Percentiles rank a stretch among this genome's conserved stretches.
phyloP scores from a whole-genome alignment of 2,113 vertebrate genomes.

The Chaetodon auriga region DNA sequence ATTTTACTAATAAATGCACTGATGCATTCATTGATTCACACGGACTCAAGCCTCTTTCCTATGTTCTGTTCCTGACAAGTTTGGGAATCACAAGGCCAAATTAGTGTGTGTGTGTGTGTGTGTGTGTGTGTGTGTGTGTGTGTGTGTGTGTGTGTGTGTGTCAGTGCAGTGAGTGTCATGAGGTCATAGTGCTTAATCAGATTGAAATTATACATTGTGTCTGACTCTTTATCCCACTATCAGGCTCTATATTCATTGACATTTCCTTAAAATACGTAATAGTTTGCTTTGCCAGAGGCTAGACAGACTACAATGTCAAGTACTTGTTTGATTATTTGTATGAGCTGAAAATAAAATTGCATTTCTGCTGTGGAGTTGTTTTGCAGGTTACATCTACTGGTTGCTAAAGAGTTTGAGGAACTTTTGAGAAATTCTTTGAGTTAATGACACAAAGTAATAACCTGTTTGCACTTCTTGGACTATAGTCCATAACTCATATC shows the following conservation, averaged over 20 bases:
- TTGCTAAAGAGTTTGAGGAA: background rate
- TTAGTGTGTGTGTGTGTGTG: too few species aligned
- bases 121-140: too few species aligned
- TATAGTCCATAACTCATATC: too few species aligned
- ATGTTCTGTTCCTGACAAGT: background rate
- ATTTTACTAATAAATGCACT: slow-evolving; percentile 17
- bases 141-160: background rate
- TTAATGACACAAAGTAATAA: background rate
- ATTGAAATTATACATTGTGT: background rate
- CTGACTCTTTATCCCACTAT: background rate
- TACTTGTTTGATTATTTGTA: too few species aligned
- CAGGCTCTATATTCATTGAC: background rate
- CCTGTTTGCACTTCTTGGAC: background rate
- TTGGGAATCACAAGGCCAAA: background rate
- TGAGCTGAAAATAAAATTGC: too few species aligned
- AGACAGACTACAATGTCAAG: too few species aligned
- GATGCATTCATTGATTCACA: background rate
- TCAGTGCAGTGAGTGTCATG: background rate
- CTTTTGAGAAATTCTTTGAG: background rate
- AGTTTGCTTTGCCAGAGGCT: too few species aligned
- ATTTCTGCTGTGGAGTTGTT: too few species aligned
- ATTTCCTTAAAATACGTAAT: too few species aligned
- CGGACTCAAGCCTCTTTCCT: background rate
- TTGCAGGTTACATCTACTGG: too few species aligned
- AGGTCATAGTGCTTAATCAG: background rate